Evolutionary conservation across 2,797 vertebrate genomes (phyloP), one percentile per base, ranked within the genome.

Genomic region (Momotus momota): DNA sequence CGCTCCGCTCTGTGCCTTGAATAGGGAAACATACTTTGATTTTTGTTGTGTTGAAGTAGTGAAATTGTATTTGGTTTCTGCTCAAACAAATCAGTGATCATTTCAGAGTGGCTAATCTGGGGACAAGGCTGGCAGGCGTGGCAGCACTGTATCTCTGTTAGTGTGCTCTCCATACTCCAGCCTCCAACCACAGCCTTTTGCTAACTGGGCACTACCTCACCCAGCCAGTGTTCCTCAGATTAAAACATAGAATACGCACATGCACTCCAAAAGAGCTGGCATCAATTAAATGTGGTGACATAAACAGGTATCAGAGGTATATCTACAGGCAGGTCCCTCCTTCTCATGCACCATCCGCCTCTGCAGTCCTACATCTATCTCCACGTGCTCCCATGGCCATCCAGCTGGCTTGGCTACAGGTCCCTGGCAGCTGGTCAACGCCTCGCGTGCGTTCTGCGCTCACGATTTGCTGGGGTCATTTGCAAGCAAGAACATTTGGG

Each of bases 311-410:
- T 2, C 61, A 33, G 72, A 55, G 61, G 48, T 29, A 52, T 4
- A 17, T 1, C 21, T 40, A 25, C 38, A 49, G 55, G 71, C 64
- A 49, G 66, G 13, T 18, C 3, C 0, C 13, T 38, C 58, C 48
- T 17, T 12, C 57, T 31, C 33, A 26, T 0, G 1, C 58, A 57
- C 55, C 72, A 23, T 8, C 38, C 65, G 80, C 33, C 41, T 33
- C 67, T 23, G 64, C 41, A 29, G 38, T 2, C 14, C 10, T 25
- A 4, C 41, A 6, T 8, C 78, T 45, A 6, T 10, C 81, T 45
- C 73, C 58, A 0, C 0, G 2, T 5, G 14, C 33, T 33, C 26
- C 51, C 0, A 0, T 6, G 71, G 25, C 3, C 49, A 41, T 2
- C 51, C 67, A 7, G 71, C 66, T 12, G 7, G 14, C 38, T 35